These are phyloP conservation scores for Anguilla megastoma DNA, from an alignment of 2,797 vertebrate genomes.

Conservation along the genomic window DNA sequence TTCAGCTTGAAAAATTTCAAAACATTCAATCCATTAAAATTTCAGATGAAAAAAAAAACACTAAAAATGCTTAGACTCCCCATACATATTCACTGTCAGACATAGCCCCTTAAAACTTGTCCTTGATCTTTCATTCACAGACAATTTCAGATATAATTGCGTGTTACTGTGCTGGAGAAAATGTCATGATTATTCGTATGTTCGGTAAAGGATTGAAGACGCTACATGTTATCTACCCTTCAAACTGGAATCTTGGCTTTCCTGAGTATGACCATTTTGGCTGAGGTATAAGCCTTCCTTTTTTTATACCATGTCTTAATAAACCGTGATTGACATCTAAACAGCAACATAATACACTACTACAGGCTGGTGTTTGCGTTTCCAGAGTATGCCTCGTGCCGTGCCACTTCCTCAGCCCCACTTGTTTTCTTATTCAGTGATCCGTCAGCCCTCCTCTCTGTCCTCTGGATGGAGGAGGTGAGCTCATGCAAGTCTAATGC, in stretches of 20 bases:
- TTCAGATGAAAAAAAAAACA: background rate
- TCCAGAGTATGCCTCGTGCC: background rate
- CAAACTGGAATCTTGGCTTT: background rate
- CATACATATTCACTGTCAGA: background rate
- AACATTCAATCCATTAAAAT: background rate
- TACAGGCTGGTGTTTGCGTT: background rate
- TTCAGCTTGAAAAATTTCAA: constrained; percentile 12
- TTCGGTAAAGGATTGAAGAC: background rate
- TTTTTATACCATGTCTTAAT: background rate
- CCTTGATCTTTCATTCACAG: background rate
- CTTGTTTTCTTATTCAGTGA: background rate
- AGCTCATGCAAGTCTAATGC: too few species aligned
- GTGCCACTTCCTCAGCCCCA: background rate
- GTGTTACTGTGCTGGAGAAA: background rate
- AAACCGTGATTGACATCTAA: background rate
- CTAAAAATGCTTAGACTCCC: background rate
- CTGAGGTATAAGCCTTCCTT: background rate
- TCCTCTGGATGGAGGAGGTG: background rate
- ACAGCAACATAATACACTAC: background rate
- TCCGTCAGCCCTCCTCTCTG: background rate
- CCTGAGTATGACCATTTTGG: background rate
- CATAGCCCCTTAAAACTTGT: background rate
- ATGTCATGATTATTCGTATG: background rate
- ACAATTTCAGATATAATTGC: background rate
- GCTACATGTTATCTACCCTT: too few species aligned